A percentile compares a stretch with the other conserved stretches of the same genome.
phyloP scores from a whole-genome alignment of 2,113 vertebrate genomes.

The Puntigrus tetrazona region DNA sequence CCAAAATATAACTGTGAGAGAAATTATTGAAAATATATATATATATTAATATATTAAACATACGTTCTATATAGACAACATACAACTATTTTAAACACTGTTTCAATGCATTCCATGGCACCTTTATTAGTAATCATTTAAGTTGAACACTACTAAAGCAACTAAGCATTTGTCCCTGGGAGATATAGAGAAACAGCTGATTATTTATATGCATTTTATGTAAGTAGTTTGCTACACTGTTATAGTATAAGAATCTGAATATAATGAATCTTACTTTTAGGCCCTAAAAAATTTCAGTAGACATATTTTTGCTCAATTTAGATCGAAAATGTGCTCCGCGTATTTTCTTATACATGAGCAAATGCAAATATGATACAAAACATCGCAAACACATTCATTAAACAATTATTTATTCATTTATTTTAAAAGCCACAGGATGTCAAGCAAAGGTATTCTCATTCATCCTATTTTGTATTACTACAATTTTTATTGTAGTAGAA shows the following conservation, averaged over 20 bases:
- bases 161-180: background rate
- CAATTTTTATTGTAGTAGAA: constrained; percentile 2
- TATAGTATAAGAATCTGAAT: too few relatives aligned
- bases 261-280: background rate
- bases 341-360: background rate
- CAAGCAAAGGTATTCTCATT: background rate
- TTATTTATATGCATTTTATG: background rate
- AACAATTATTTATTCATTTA: too few relatives aligned
- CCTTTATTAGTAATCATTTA: too few relatives aligned
- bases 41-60: too few relatives aligned
- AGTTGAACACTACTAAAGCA: too few relatives aligned
- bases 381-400: too few relatives aligned
- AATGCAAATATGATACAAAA: background rate
- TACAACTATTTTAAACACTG: too few relatives aligned
- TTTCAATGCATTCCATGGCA: too few relatives aligned
- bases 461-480: constrained; percentile 6
- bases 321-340: background rate
- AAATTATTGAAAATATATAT: too few relatives aligned
- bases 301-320: background rate
- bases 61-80: too few relatives aligned
- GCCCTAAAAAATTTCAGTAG: background rate
- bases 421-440: background rate
- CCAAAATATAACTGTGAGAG: too few relatives aligned
- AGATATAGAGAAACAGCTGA: background rate
- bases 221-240: background rate